Evolutionary conservation across 2,113 vertebrate genomes (phyloP).

Genomic region (Tangachromis dhanisi): DNA sequence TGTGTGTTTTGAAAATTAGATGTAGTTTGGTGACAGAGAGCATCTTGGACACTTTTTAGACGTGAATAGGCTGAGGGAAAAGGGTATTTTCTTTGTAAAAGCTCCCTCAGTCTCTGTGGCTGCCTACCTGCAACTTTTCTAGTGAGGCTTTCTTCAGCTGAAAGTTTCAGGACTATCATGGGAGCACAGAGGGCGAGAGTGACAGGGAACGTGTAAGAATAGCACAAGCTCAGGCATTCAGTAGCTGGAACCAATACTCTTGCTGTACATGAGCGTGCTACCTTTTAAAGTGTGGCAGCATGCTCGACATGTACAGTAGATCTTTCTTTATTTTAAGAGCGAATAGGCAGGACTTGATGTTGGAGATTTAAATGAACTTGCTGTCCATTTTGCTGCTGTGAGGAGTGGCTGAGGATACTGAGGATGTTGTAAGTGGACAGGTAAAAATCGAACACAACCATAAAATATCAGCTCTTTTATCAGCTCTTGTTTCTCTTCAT

Average conservation of each 20-base stretch:
- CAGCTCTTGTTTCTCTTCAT: background rate
- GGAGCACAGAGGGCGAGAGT: slow-evolving; percentile 7
- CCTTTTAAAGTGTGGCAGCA: slow-evolving; percentile 7
- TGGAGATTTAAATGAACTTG: background rate
- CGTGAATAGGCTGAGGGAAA: background rate
- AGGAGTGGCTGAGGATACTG: background rate
- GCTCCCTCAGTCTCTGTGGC: background rate
- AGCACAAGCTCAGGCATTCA: slow-evolving; percentile 29
- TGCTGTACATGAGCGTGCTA: background rate
- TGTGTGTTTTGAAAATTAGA: background rate
- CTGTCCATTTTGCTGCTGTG: background rate
- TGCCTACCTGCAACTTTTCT: background rate
- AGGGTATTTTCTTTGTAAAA: background rate
- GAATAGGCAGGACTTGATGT: background rate
- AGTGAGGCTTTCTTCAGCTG: background rate
- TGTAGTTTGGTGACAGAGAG: background rate
- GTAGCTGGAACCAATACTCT: slow-evolving; percentile 9
- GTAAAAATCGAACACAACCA: background rate
- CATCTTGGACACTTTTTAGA: background rate
- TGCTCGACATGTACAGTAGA: background rate
- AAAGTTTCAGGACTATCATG: background rate
- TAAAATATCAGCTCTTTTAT: background rate
- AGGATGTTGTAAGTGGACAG: background rate
- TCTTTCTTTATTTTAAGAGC: background rate
- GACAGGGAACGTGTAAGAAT: slow-evolving; percentile 37